Percentiles rank a stretch among this genome's conserved stretches.
These are phyloP conservation scores for Colinus virginianus DNA, from an alignment of 2,113 vertebrate species.

Conservation along the genomic window DNA sequence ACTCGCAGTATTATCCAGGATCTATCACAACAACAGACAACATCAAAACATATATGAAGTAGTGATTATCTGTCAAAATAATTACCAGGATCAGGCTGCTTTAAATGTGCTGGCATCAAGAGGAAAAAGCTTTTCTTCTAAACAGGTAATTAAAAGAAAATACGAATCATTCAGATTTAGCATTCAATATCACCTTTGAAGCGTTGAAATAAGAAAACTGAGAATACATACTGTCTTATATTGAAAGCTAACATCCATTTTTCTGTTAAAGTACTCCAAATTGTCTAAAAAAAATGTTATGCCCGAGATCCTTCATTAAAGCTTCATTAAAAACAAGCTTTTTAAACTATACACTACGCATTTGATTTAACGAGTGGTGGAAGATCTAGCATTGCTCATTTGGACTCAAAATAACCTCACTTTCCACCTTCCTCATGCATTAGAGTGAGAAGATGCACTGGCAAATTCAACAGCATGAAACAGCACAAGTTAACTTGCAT, in stretches of 20 bases:
- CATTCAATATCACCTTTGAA: background rate
- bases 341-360: background rate
- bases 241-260: no score
- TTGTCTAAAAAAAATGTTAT: background rate
- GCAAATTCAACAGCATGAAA: background rate
- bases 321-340: background rate
- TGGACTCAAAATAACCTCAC: background rate
- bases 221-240: background rate
- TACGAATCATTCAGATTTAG: background rate
- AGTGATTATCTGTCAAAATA: background rate
- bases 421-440: background rate
- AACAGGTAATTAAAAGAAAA: background rate
- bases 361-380: background rate
- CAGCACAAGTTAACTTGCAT: background rate
- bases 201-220: background rate
- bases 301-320: background rate
- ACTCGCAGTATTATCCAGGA: background rate
- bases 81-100: slow-evolving; percentile 21
- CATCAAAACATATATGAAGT: background rate
- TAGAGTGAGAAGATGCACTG: rapidly evolving
- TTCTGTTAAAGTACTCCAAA: background rate
- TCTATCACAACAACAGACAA: background rate
- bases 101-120: slow-evolving; percentile 17
- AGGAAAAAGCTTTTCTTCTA: slow-evolving; percentile 44
- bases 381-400: background rate